Evolutionary conservation across 2,797 vertebrate species (phyloP).

Genomic region (Danio choprae): DNA sequence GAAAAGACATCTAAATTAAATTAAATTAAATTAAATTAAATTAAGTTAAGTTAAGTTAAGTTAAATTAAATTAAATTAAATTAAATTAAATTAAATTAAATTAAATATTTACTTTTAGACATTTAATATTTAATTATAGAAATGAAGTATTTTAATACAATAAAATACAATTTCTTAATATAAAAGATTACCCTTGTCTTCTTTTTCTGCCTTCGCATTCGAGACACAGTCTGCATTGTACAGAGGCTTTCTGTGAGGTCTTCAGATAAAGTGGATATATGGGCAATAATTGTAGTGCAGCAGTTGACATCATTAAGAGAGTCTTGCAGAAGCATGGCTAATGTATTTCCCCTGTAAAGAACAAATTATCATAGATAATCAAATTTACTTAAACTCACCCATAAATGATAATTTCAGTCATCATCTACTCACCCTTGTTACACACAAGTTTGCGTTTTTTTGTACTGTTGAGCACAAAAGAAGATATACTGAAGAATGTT

Average conservation of each 20-base stretch:
- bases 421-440: no score
- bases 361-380: conserved; percentile 1
- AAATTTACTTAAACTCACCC: background rate
- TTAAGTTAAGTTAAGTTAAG: no score
- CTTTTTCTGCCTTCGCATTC: conserved; percentile 92
- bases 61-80: no score
- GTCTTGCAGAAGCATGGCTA: conserved; percentile 95
- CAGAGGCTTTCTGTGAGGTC: conserved; percentile 90
- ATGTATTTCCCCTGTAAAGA: conserved; percentile 88
- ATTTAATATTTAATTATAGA: no score
- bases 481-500: no score
- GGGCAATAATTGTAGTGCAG: conserved; percentile 91
- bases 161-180: background rate
- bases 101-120: no score
- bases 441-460: no score
- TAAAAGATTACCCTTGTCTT: conserved; percentile 87
- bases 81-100: no score
- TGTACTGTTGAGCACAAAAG: no score
- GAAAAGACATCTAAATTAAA: no score
- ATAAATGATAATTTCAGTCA: no score
- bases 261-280: conserved; percentile 86
- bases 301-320: conserved; percentile 93
- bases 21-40: no score
- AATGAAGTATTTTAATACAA: background rate
- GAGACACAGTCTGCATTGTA: conserved; percentile 91